Evolutionary conservation across 2,888 invertebrate genomes (phyloP), one percentile per base, ranked within the genome.

Genomic region (Apantesis nais): DNA sequence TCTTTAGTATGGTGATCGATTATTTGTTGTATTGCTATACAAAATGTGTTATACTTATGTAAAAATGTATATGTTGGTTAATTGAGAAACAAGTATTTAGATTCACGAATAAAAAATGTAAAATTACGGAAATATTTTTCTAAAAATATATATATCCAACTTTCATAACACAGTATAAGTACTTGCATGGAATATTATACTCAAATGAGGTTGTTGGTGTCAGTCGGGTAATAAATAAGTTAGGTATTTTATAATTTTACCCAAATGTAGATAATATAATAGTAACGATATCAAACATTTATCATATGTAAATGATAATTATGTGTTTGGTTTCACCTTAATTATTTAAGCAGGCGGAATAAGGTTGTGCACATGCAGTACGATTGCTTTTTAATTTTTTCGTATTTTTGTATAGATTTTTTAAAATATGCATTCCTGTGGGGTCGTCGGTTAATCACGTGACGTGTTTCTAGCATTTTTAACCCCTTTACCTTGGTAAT

Each of bases 351-450:
- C 89, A 88, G n/a, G n/a, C 85, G 68, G 58, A 80, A 82, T 87
- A 86, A 87, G 93, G 92, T 94, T 93, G 93, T 93, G 92, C 83
- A 78, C 78, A 84, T 83, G 93, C 92, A 93, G 93, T 93, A 83
- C 85, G 85, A 94, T 93, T 93, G 93, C 93, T 90, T 84, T 75
- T 68, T 70, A 74, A 48, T 72, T 55, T 41, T 67, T 75, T 73
- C 52, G 34, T 67, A 70, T 75, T 78, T 72, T 75, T 83, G 81
- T 83, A 73, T 73, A 81, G 73, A 81, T 63, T 69, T 73, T 58
- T 31, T 5, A 34, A 55, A 34, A 52, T 44, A 62, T 65, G 71
- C 82, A 78, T 78, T 81, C 76, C 75, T 74, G 66, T 67, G 70
- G n/a, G n/a, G n/a, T n/a, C n/a, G n/a, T n/a, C n/a, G n/a, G n/a